Base-by-base conservation (phyloP, 2,113 vertebrate genomes). In the Hucho hucho region DNA sequence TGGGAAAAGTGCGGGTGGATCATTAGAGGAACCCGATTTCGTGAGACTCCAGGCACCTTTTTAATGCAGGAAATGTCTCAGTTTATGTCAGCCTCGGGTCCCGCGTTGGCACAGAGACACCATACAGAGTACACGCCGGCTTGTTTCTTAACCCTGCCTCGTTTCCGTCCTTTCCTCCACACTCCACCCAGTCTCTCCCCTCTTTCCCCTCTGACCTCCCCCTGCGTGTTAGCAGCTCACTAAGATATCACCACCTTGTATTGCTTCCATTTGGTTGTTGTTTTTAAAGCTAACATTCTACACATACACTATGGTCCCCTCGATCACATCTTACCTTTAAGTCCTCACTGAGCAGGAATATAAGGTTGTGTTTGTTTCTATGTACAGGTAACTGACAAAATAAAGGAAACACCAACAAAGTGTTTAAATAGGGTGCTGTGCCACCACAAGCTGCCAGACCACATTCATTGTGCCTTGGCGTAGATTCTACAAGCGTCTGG, bases 21-120 rank as follows among this genome's bases (percentile, higher is more conserved):
- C 70, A 61, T 73, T 73, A 78, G 49, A 68, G 64, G 76, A 73
- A 73, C 13, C 64, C 4, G 53, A 4, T 37, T 78, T 64, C 47
- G 24, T 73, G 70, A 72, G 70, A 78, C 49, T 73, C 69, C 76
- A 73, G 49, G 70, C 76, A 71, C 69, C 22, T 69, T 69, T 72
- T 82, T 84, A 80, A 80, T 67, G 28, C 69, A 67, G 72, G 76
- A 81, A 80, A 87, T 59, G 49, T 87, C 74, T 63, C 68, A 1
- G 43, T 76, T 78, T 64, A 64, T 69, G 22, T 64, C 64, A 71
- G 63, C 43, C 32, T 20, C 4, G 4, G 64, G 13, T 64, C 32
- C 12, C 28, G 59, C n/a, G 20, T 69, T 69, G 70, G 59, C 43
- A 71, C n/a, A 1, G 66, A 66, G 7, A 69, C n/a, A 25, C 61